These are phyloP conservation scores for Beroe forskalii DNA, from an alignment of 37 sponge, comb jelly and placozoan species.

Conservation along the genomic window DNA sequence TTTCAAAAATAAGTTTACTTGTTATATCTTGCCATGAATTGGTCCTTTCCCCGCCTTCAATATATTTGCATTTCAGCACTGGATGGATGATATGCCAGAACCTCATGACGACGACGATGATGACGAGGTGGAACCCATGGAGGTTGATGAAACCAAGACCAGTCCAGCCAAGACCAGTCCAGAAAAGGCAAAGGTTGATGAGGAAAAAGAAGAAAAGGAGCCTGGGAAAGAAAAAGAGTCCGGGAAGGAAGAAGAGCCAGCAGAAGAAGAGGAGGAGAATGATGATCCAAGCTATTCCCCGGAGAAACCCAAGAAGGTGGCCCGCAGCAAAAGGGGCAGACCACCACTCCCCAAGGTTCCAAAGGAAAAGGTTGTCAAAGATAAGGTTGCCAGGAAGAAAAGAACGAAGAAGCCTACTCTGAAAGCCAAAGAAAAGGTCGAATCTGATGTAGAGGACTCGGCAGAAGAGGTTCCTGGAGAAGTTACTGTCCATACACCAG, in stretches of 20 bases:
- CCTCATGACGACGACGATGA: background rate
- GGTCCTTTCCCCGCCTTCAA: too few species aligned
- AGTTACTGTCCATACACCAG: background rate
- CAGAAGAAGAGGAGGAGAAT: background rate
- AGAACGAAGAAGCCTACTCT: background rate
- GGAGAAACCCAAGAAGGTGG: background rate
- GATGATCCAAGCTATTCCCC: background rate
- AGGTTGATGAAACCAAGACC: background rate
- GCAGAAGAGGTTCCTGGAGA: background rate
- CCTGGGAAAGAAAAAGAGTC: background rate
- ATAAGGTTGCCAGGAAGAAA: too few species aligned
- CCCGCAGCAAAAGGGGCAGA: background rate
- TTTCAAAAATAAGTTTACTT: too few species aligned
- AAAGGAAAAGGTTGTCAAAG: background rate
- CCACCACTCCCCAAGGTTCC: background rate
- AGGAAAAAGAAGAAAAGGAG: background rate
- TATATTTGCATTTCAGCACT: too few species aligned
- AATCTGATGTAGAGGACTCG: background rate
- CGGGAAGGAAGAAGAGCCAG: background rate
- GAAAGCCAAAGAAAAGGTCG: background rate
- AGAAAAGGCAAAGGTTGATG: background rate
- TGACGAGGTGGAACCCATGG: constrained; percentile 14
- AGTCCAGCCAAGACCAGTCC: background rate
- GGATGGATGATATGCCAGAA: constrained; percentile 21
- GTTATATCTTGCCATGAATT: too few species aligned